These are phyloP conservation scores for Alloplasta piceator DNA, from an alignment of 2,888 invertebrate species.

Conservation along the genomic window DNA sequence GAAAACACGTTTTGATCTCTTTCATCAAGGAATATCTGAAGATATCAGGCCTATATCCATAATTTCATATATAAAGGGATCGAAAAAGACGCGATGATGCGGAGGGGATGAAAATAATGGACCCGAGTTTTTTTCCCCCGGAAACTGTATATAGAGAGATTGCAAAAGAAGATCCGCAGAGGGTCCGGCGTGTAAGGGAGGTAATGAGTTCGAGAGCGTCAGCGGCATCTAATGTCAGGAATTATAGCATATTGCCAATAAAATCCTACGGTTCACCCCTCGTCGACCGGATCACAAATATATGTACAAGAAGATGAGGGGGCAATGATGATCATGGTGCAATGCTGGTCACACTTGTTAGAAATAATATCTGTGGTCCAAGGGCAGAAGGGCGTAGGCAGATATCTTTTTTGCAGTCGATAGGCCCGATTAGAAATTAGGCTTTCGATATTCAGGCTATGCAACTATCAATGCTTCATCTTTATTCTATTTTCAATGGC, in stretches of 20 bases:
- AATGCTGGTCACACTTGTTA: background rate
- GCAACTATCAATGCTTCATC: no score
- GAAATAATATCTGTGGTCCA: background rate
- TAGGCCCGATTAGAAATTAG: no score
- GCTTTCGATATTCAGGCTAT: no score
- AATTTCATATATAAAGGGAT: constrained; percentile 66
- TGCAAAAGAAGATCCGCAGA: constrained; percentile 76
- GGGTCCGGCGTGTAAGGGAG: constrained; percentile 68
- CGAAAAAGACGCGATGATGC: constrained; percentile 27
- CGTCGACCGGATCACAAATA: constrained; percentile 33
- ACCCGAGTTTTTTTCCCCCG: constrained; percentile 46
- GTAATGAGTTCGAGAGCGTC: constrained; percentile 83
- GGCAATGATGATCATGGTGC: constrained; percentile 2
- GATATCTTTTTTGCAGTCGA: no score
- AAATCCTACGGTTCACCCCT: constrained; percentile 79
- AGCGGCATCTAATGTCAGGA: constrained; percentile 83
- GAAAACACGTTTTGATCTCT: no score
- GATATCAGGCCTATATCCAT: constrained; percentile 59
- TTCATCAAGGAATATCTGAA: constrained; percentile 23
- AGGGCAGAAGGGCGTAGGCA: no score
- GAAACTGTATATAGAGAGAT: constrained; percentile 65
- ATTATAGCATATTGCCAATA: constrained; percentile 84
- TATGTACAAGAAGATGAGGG: background rate
- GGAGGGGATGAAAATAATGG: constrained; percentile 55
- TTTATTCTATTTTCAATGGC: background rate